Percentiles rank a stretch among this genome's conserved stretches.
Conservation (phyloP, 2,888 invertebrate species). For the Trachelus troglodyta region DNA sequence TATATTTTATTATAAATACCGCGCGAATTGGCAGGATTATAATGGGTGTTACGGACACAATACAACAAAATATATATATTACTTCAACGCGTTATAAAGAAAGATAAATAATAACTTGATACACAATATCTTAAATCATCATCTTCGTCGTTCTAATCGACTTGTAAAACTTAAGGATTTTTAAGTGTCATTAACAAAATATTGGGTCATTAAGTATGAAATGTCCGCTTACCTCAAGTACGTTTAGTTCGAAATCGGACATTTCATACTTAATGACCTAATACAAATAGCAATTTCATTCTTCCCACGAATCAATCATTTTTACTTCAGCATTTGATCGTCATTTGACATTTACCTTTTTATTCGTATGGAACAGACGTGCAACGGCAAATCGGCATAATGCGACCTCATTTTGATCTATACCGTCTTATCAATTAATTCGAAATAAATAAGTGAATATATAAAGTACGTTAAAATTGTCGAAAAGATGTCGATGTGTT, state of each 20-base stretch:
- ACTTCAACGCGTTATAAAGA: slow-evolving; percentile 12
- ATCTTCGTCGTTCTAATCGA: background rate
- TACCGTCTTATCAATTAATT: background rate
- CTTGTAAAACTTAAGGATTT: background rate
- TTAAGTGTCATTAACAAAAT: background rate
- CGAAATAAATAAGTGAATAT: background rate
- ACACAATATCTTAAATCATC: background rate
- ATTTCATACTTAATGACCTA: no score
- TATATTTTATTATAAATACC: background rate
- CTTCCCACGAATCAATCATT: background rate
- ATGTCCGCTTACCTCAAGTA: no score
- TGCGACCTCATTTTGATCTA: background rate
- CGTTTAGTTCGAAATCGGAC: no score
- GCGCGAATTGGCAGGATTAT: background rate
- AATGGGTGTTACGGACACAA: background rate
- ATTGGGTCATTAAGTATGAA: no score
- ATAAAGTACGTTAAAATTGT: background rate
- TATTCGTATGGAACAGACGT: background rate
- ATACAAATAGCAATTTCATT: background rate
- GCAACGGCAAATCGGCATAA: background rate
- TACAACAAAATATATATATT: slow-evolving; percentile 17
- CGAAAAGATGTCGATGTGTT: background rate
- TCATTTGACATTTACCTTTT: background rate
- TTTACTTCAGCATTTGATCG: background rate
- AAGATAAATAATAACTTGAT: background rate